Conservation (phyloP, 2,888 invertebrate species). For the Phaonia tiefii region DNA sequence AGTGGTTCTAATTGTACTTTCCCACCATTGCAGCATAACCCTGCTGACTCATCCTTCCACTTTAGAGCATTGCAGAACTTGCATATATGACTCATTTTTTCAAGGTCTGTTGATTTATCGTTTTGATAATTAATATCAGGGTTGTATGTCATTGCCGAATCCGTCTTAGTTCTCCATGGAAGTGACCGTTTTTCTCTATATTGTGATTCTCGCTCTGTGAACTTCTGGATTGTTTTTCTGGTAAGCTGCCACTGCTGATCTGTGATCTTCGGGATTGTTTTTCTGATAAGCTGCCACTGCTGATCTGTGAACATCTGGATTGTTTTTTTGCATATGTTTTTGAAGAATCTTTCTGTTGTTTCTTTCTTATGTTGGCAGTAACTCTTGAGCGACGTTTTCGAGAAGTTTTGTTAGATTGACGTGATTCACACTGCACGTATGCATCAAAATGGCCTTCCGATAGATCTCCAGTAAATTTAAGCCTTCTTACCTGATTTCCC, state of each 20-base stretch:
- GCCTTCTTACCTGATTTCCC: background rate
- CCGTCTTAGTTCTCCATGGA: background rate
- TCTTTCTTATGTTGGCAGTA: background rate
- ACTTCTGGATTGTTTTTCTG: constrained; percentile 8
- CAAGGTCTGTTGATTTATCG: background rate
- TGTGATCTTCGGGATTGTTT: background rate
- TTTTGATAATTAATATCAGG: background rate
- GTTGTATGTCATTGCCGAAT: background rate
- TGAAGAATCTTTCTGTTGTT: background rate
- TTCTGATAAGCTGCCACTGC: background rate
- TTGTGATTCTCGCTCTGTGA: constrained; percentile 15
- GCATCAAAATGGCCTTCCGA: background rate
- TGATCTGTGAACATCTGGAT: too few species aligned
- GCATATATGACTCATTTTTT: constrained; percentile 12
- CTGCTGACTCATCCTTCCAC: constrained; percentile 10
- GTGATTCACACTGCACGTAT: background rate
- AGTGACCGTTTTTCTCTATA: background rate
- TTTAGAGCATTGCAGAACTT: constrained; percentile 20
- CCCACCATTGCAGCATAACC: constrained; percentile 10
- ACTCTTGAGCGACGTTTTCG: constrained; percentile 15
- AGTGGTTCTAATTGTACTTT: background rate
- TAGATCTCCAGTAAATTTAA: background rate
- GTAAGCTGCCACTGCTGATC: background rate
- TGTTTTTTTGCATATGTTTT: too few species aligned
- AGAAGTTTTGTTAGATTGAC: background rate